Percentiles rank a stretch among this genome's conserved stretches.
Conservation (phyloP, 2,113 vertebrate species). For the Clarias gariepinus region DNA sequence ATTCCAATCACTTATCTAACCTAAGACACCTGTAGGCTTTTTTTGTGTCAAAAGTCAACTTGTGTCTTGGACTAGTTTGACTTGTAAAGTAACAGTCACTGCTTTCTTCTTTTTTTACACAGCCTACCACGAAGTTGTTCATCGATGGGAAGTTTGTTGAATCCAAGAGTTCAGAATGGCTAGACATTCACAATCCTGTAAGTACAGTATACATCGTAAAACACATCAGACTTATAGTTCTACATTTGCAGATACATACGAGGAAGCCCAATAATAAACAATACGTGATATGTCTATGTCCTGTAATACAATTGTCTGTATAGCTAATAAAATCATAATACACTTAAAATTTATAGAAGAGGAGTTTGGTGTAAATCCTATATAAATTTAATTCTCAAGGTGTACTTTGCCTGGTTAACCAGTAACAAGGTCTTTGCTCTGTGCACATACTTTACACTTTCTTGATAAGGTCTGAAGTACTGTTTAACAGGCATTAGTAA, state of each 20-base stretch:
- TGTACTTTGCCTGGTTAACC: slow-evolving; percentile 13
- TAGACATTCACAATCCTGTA: slow-evolving; percentile 87
- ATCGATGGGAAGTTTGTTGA: slow-evolving; percentile 95
- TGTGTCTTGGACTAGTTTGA: neutral
- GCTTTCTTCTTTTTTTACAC: slow-evolving; percentile 31
- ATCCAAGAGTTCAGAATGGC: slow-evolving; percentile 91
- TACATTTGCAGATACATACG: neutral
- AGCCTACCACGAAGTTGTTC: slow-evolving; percentile 95
- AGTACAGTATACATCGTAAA: slow-evolving; percentile 73
- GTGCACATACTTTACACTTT: neutral
- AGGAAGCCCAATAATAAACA: neutral
- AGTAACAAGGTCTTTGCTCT: slow-evolving; percentile 7
- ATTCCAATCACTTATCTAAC: neutral
- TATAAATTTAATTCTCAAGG: neutral
- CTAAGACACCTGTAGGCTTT: neutral
- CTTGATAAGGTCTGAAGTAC: neutral
- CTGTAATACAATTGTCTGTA: neutral
- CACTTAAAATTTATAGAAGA: neutral
- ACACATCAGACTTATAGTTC: neutral
- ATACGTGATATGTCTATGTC: neutral
- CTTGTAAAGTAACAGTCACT: neutral
- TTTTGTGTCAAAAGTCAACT: neutral
- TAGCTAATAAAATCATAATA: neutral
- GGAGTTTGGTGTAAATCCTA: neutral
- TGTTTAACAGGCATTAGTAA: neutral